A percentile compares a stretch with the other conserved stretches of the same genome.
These are phyloP conservation scores for Denticeps clupeoides DNA, from an alignment of 2,797 vertebrate genomes.

Conservation along the genomic window DNA sequence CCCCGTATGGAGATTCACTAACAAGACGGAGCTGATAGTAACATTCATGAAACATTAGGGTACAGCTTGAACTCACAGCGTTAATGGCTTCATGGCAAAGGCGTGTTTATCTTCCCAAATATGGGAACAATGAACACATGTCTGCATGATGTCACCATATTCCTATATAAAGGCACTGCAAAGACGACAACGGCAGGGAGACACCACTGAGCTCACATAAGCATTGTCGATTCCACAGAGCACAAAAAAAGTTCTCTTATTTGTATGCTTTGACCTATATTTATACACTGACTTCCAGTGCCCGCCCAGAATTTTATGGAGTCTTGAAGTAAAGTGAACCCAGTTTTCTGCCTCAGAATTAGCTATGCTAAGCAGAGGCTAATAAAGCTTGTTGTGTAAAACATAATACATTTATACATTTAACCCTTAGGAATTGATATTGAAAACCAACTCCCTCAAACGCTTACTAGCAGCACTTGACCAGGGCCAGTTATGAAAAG, in stretches of 20 bases:
- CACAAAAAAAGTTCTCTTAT: constrained; percentile 31
- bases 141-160: constrained; percentile 34
- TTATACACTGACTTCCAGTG: constrained; percentile 14
- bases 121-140: constrained; percentile 28
- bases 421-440: too few relatives aligned
- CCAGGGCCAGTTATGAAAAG: too few relatives aligned
- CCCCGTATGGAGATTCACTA: constrained; percentile 27
- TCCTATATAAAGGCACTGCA: constrained; percentile 59
- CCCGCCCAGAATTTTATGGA: constrained; percentile 3
- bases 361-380: neutral
- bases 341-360: constrained; percentile 7
- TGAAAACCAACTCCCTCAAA: too few relatives aligned
- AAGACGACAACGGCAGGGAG: constrained; percentile 30
- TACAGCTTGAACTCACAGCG: constrained; percentile 14
- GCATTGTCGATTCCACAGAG: constrained; percentile 36
- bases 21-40: constrained; percentile 34
- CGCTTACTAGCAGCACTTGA: too few relatives aligned
- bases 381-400: neutral
- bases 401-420: too few relatives aligned
- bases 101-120: constrained; percentile 5
- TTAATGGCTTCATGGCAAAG: constrained; percentile 27
- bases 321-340: constrained; percentile 9
- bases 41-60: constrained; percentile 19
- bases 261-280: constrained; percentile 37
- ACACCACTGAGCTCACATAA: constrained; percentile 30